Evolutionary conservation across 2,888 invertebrate genomes (phyloP).

Genomic region (Pachycephus smyrnensis): DNA sequence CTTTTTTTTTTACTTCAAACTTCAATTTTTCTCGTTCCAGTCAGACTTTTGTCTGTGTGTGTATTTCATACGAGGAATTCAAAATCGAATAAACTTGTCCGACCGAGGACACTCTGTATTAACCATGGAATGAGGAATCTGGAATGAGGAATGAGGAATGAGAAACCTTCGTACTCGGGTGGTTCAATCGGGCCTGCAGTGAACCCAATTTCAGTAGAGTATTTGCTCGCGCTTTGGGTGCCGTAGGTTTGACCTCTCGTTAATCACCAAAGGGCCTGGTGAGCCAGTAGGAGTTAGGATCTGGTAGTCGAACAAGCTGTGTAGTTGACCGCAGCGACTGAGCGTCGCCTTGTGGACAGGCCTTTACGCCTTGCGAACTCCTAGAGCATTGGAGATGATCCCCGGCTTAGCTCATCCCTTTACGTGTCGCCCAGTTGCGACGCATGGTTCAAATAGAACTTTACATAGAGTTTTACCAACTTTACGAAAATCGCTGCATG

Average conservation of each 20-base stretch:
- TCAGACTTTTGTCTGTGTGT: neutral
- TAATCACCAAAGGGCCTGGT: slow-evolving; percentile 65
- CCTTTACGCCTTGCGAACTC: slow-evolving; percentile 39
- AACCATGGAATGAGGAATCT: too few relatives aligned
- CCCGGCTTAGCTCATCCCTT: too few relatives aligned
- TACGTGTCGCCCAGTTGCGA: too few relatives aligned
- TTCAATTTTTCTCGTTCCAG: slow-evolving; percentile 21
- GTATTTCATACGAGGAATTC: too few relatives aligned
- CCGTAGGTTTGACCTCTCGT: slow-evolving; percentile 61
- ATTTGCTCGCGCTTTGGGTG: slow-evolving; percentile 55
- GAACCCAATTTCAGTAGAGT: slow-evolving; percentile 57
- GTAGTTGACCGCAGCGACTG: slow-evolving; percentile 64
- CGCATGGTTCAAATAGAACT: too few relatives aligned
- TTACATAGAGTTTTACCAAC: too few relatives aligned
- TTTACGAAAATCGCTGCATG: too few relatives aligned
- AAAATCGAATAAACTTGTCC: too few relatives aligned
- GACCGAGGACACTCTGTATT: too few relatives aligned
- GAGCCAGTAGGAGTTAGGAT: slow-evolving; percentile 30
- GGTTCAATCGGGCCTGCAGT: slow-evolving; percentile 56
- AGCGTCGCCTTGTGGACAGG: slow-evolving; percentile 43
- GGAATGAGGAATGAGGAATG: too few relatives aligned
- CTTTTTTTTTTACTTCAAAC: slow-evolving; percentile 1
- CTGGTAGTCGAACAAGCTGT: slow-evolving; percentile 51
- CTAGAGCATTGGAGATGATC: neutral
- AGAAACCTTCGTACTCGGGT: too few relatives aligned